Conservation (phyloP, 2,888 invertebrate genomes). For the Platynereis dumerilii region DNA sequence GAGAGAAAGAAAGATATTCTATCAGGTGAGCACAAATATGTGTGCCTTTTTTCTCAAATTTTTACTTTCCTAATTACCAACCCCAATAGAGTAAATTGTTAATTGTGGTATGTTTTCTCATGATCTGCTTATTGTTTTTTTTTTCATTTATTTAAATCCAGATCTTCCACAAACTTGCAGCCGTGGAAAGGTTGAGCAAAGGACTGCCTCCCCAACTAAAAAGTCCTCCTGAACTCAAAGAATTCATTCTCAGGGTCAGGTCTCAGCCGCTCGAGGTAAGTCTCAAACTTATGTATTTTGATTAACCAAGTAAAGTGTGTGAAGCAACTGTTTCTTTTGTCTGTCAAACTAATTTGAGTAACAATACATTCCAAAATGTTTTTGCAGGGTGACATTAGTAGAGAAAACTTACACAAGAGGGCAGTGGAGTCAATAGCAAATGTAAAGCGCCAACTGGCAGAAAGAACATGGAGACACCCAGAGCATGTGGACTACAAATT, state of each 20-base stretch:
- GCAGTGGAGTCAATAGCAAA: constrained; percentile 40
- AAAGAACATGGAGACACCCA: constrained; percentile 41
- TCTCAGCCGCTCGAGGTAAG: constrained; percentile 48
- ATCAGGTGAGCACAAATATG: constrained; percentile 43
- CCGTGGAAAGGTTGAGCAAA: constrained; percentile 45
- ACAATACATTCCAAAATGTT: background rate
- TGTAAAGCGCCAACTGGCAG: constrained; percentile 38
- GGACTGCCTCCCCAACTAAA: constrained; percentile 45
- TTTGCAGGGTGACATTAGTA: constrained; percentile 46
- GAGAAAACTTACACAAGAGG: constrained; percentile 42
- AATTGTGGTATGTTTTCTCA: background rate
- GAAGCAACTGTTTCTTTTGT: too few relatives aligned
- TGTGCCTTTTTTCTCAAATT: background rate
- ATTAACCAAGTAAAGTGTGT: too few relatives aligned
- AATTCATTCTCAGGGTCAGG: constrained; percentile 53
- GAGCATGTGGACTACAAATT: constrained; percentile 49
- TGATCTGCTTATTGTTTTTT: background rate
- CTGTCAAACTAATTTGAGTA: too few relatives aligned
- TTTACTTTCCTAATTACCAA: background rate
- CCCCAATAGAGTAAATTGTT: background rate
- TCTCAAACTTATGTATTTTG: too few relatives aligned
- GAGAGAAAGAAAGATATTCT: constrained; percentile 52
- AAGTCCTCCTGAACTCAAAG: constrained; percentile 44
- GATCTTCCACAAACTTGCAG: constrained; percentile 55
- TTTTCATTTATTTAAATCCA: constrained; percentile 28